Evolutionary conservation across 2,888 invertebrate genomes (phyloP).

Genomic region (Dugesia japonica): DNA sequence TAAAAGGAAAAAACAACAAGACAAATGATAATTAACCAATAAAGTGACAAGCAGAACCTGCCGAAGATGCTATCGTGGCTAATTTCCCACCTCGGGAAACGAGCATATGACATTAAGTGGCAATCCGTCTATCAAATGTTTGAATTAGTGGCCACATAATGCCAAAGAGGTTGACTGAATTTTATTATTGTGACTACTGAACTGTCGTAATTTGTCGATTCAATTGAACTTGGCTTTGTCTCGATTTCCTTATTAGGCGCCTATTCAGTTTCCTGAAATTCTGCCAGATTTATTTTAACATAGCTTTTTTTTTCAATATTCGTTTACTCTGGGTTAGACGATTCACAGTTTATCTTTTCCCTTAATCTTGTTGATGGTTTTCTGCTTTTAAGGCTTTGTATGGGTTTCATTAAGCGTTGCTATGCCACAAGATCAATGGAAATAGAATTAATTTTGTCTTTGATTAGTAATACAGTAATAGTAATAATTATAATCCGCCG

Average conservation of each 20-base stretch:
- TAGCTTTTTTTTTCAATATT: background rate
- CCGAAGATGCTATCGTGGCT: conserved; percentile 20
- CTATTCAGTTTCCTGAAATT: conserved; percentile 20
- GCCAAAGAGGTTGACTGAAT: conserved; percentile 20
- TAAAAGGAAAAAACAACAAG: background rate
- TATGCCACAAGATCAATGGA: background rate
- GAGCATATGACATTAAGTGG: conserved; percentile 20
- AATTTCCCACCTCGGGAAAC: conserved; percentile 20
- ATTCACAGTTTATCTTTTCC: conserved; percentile 1
- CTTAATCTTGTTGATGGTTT: conserved; percentile 20
- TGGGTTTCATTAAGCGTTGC: background rate
- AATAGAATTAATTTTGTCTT: background rate
- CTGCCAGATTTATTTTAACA: conserved; percentile 16
- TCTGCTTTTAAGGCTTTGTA: background rate
- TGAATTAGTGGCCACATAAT: background rate
- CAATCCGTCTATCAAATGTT: conserved; percentile 14
- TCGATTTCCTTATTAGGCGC: conserved; percentile 11
- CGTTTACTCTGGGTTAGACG: background rate
- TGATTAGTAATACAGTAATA: background rate
- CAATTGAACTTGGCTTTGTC: conserved; percentile 8
- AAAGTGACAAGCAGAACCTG: conserved; percentile 16
- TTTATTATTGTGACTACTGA: conserved; percentile 5
- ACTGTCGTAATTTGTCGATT: conserved; percentile 20
- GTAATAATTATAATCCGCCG: background rate
- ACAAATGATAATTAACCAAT: background rate